Evolutionary conservation across 2,888 invertebrate genomes (phyloP), one percentile per base, ranked within the genome.

Genomic region (Athalia circularis): DNA sequence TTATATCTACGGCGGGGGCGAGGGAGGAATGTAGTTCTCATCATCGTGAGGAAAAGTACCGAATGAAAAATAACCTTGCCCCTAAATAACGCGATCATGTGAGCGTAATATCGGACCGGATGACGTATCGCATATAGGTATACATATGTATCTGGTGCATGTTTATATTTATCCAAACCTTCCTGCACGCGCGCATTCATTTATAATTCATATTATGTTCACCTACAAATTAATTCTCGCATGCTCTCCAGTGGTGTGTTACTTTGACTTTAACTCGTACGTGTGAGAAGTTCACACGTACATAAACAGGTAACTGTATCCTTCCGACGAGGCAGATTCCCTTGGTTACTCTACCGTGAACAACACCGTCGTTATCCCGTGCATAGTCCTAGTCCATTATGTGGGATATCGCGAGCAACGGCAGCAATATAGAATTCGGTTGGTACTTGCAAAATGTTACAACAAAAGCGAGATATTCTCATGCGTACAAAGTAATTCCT

Each of bases 291-390:
- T 50, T 9, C 7, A 47, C 47, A 54, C 47, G 59, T 59, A 59
- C 45, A n/a, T 45, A 7, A 72, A 57, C 15, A 59, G 47, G 59
- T 72, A 72, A 72, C 72, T 72, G 72, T 29, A 72, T 72, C 47
- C 59, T 59, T 72, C 47, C 72, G 72, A 72, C n/a, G 45, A 72
- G 72, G 72, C 59, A 72, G 72, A 72, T 72, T 72, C 72, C 72
- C 72, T 72, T 72, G 72, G 72, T 59, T 72, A 72, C 72, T 72
- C 72, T 72, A 72, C 72, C 72, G 72, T 72, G 72, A 72, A 72
- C 45, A 57, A 59, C 57, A 57, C 72, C 72, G 57, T 59, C 59
- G 13, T 57, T 72, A 47, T 47, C 72, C 72, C 57, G 5, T 45
- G 8, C 29, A 45, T 65, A 9, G 48, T 29, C 29, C 64, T 11